Conservation (phyloP, 2,888 invertebrate genomes). For the Drosophila anomelani region DNA sequence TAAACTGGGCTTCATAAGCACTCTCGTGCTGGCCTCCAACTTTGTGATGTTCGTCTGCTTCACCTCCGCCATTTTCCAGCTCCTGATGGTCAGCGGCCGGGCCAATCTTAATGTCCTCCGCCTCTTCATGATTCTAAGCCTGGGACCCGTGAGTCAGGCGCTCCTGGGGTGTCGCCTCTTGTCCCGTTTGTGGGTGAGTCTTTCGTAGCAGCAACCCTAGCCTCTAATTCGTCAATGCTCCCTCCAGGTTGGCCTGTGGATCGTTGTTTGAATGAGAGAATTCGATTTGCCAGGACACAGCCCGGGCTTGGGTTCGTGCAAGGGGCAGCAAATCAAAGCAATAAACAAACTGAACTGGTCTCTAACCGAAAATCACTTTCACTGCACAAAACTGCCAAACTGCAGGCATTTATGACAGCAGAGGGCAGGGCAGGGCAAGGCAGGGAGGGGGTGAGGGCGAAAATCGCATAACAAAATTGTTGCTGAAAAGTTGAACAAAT, state of each 20-base stretch:
- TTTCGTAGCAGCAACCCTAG: not conserved
- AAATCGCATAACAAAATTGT: constrained; percentile 73
- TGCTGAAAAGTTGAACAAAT: constrained; percentile 76
- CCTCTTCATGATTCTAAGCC: constrained; percentile 44
- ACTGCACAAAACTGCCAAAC: constrained; percentile 70
- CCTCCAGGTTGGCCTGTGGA: constrained; percentile 42
- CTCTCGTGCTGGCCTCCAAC: constrained; percentile 55
- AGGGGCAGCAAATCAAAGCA: constrained; percentile 67
- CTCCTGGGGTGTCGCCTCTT: constrained; percentile 46
- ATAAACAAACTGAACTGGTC: constrained; percentile 64
- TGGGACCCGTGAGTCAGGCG: constrained; percentile 58
- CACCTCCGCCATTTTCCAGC: constrained; percentile 48
- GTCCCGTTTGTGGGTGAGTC: constrained; percentile 53
- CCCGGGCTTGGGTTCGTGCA: not conserved
- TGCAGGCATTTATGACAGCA: constrained; percentile 75
- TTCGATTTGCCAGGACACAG: constrained; percentile 36
- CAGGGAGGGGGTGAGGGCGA: constrained; percentile 3
- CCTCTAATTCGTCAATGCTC: constrained; percentile 6
- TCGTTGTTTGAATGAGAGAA: constrained; percentile 54
- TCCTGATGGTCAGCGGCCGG: constrained; percentile 30
- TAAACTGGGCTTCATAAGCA: constrained; percentile 53
- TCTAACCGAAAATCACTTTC: constrained; percentile 69
- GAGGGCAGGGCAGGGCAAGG: not conserved
- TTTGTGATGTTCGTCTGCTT: constrained; percentile 54
- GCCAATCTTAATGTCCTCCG: constrained; percentile 9